Conservation (phyloP, 2,797 vertebrate genomes). For the Clarias platycephalus region DNA sequence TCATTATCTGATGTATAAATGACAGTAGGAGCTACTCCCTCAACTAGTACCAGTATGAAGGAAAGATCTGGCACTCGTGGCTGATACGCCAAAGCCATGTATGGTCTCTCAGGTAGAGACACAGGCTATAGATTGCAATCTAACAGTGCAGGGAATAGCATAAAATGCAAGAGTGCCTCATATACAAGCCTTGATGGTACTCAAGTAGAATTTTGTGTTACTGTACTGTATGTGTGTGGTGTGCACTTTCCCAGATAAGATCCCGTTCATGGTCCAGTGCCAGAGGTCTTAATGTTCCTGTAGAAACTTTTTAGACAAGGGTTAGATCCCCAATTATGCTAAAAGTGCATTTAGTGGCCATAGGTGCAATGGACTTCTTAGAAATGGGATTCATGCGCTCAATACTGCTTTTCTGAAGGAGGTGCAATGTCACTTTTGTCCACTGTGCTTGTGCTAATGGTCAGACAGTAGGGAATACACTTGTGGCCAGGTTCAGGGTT, state of each 20-base stretch:
- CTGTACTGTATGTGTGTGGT: not conserved
- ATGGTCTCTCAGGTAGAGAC: not conserved
- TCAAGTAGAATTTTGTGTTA: not conserved
- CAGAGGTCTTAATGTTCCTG: not conserved
- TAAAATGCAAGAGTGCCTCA: not conserved
- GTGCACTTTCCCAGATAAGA: not conserved
- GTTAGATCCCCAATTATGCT: not conserved
- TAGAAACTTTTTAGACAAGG: not conserved
- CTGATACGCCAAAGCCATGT: not conserved
- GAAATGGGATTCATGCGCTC: not conserved
- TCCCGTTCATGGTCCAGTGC: not conserved
- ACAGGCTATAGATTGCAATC: not conserved
- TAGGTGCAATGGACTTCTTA: not conserved
- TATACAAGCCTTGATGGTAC: not conserved
- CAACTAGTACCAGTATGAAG: not conserved
- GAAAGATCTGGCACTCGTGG: not conserved
- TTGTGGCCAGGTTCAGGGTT: not conserved
- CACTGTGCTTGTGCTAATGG: not conserved
- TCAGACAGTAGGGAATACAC: not conserved
- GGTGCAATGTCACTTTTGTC: not conserved
- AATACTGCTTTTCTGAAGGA: not conserved
- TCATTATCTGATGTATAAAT: not conserved
- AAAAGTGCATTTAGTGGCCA: not conserved
- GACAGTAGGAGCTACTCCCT: not conserved
- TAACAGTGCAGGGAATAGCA: not conserved